Percentiles rank a stretch among this genome's conserved stretches.
phyloP scores from a whole-genome alignment of 1,140 invertebrate species.

The Scaptomyza hsui region DNA sequence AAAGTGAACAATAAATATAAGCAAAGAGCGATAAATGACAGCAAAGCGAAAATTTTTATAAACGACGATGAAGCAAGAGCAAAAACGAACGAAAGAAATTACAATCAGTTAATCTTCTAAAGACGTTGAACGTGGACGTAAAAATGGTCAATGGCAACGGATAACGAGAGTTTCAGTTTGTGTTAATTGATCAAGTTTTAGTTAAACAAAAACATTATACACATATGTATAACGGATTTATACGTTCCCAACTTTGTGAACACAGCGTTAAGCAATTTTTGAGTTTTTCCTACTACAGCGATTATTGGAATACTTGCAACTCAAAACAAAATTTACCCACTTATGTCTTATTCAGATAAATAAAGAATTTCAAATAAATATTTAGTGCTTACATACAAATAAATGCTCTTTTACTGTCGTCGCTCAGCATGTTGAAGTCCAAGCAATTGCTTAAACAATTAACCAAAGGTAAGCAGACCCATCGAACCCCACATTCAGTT shows the following conservation, averaged over 20 bases:
- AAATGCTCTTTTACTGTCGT: conserved; percentile 42
- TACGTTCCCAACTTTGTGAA: conserved; percentile 1
- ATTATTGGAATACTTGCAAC: not conserved
- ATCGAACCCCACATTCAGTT: not conserved
- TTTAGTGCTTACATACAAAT: conserved; percentile 10
- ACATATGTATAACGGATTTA: conserved; percentile 1
- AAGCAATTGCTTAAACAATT: conserved; percentile 67
- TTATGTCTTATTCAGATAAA: conserved; percentile 4
- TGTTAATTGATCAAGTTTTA: conserved; percentile 23
- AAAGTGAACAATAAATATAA: conserved; percentile 75
- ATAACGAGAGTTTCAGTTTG: conserved; percentile 13
- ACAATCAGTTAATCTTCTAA: conserved; percentile 64
- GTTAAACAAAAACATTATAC: conserved; percentile 5
- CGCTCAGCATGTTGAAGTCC: conserved; percentile 71
- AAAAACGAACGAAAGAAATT: conserved; percentile 55
- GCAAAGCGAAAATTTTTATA: conserved; percentile 45
- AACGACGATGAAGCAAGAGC: conserved; percentile 37
- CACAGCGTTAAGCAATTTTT: not conserved
- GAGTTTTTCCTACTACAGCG: not conserved
- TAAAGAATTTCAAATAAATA: conserved; percentile 22
- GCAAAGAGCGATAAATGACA: conserved; percentile 68
- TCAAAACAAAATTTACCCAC: not conserved
- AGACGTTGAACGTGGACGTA: conserved; percentile 49
- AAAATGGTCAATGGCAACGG: conserved; percentile 37
- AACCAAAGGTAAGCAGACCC: conserved; percentile 64